These are phyloP conservation scores for Paratilapia polleni DNA, from an alignment of 2,113 vertebrate genomes.

Conservation along the genomic window DNA sequence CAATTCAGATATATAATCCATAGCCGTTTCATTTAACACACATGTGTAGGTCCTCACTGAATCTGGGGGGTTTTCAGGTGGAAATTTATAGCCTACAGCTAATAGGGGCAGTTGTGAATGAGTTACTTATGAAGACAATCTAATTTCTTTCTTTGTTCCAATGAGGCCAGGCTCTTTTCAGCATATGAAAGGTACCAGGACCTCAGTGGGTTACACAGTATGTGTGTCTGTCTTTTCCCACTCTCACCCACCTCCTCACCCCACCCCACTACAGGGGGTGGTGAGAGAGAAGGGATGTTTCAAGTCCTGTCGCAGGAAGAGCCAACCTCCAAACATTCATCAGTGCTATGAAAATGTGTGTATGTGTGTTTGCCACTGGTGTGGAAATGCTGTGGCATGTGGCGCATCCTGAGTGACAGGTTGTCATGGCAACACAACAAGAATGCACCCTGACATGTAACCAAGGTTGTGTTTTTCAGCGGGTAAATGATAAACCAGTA, in stretches of 20 bases:
- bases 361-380: constrained; percentile 6
- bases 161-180: not conserved
- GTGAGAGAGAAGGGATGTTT: constrained; percentile 52
- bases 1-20: too few relatives aligned
- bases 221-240: not conserved
- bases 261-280: not conserved
- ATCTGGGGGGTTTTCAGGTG: too few relatives aligned
- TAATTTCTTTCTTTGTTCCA: not conserved
- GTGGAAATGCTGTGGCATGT: constrained; percentile 32
- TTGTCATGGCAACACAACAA: constrained; percentile 61
- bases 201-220: not conserved
- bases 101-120: not conserved
- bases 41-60: not conserved
- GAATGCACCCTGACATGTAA: constrained; percentile 29
- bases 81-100: too few relatives aligned
- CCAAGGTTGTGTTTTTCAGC: constrained; percentile 53
- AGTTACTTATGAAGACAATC: not conserved
- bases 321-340: constrained; percentile 62
- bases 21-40: too few relatives aligned
- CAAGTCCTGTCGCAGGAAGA: constrained; percentile 68
- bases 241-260: not conserved
- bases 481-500: constrained; percentile 48
- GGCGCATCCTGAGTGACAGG: constrained; percentile 60
- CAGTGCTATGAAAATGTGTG: constrained; percentile 37
- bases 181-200: not conserved